Evolutionary conservation across 2,113 vertebrate species (phyloP).

Genomic region (Pangasianodon gigas): DNA sequence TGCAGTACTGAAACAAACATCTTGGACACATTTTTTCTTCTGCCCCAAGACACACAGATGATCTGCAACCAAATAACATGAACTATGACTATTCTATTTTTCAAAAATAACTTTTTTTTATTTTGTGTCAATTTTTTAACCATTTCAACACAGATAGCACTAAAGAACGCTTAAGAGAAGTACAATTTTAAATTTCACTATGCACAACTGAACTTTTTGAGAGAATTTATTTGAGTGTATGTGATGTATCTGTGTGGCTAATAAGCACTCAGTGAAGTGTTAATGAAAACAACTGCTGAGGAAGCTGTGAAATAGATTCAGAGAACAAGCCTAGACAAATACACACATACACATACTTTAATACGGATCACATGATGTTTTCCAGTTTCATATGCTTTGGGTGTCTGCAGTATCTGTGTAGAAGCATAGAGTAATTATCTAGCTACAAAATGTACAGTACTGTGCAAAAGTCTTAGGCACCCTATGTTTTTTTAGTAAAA

Average conservation of each 20-base stretch:
- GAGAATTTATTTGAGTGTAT: background rate
- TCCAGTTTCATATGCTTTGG: background rate
- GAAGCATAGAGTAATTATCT: background rate
- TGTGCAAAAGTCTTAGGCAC: too few species aligned
- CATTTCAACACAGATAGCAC: background rate
- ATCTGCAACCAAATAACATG: background rate
- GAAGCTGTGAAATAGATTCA: background rate
- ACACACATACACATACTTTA: background rate
- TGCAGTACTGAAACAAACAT: background rate
- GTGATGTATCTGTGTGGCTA: background rate
- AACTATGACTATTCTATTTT: background rate
- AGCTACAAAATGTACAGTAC: background rate
- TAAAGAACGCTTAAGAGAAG: background rate
- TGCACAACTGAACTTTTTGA: background rate
- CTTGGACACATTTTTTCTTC: background rate
- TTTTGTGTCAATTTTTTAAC: background rate
- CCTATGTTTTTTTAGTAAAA: too few species aligned
- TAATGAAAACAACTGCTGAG: background rate
- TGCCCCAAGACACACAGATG: background rate
- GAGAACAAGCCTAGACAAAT: background rate
- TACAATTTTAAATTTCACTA: background rate
- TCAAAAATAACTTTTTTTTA: background rate
- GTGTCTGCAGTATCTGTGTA: background rate
- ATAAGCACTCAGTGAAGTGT: conserved; percentile 5
- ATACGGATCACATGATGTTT: background rate